Base-by-base conservation (phyloP, 2,888 invertebrate genomes). In the Aporophyla nigra region DNA sequence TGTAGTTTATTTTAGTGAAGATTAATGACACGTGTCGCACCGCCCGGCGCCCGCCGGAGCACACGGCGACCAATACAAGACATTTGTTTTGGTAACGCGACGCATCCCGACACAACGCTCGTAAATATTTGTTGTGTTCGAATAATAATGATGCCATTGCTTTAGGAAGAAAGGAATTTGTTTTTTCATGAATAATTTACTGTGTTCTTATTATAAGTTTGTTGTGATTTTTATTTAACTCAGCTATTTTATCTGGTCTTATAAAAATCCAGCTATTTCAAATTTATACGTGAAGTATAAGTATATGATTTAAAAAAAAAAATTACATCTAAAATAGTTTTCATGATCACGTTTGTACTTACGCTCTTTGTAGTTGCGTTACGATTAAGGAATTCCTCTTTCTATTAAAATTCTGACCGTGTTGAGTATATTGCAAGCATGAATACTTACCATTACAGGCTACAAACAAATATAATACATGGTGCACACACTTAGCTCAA, bases 1-100 rank as follows among this genome's bases (percentile, higher is more conserved):
- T 58, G 3, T n/a, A 51, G 54, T 78, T 54, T 78, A 83, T 78
- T 71, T 80, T 54, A 49, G 73, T 79, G 9, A 54, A 49, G 58
- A 86, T 76, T 71, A 58, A 86, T 71, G 84, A 51, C 51, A 12
- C n/a, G 61, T 61, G 63, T 40, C 58, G 40, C 21, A 10, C 2
- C 51, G 33, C 33, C 2, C 33, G 33, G 33, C 33, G 33, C n/a
- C n/a, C 33, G 54, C 33, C 7, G 61, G 16, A 54, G 33, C n/a
- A 12, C 56, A 5, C 59, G 77, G n/a, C 53, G 59, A 46, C 62
- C 40, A 19, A 10, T 51, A 54, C 65, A 33, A 33, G 14, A 33
- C 71, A n/a, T 63, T 33, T 10, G 51, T 61, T 40, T 54, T 46
- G 53, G 33, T 24, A 51, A 43, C 53, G 59, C 21, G 16, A 62